Conservation (phyloP, 1,140 invertebrate genomes). For the Ceratina japonica region DNA sequence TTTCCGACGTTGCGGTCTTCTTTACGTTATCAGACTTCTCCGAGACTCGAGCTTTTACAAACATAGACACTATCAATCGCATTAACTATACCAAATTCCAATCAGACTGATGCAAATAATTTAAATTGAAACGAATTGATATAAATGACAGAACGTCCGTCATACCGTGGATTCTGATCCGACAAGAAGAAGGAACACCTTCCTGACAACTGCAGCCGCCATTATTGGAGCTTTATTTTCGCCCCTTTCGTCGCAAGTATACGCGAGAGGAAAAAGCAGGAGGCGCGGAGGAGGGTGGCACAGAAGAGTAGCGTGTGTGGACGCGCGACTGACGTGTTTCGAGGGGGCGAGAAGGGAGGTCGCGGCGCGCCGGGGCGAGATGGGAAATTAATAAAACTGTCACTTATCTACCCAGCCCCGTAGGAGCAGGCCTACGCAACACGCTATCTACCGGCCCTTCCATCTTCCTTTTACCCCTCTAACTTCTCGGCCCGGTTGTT, state of each 20-base stretch:
- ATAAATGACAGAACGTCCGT: neutral
- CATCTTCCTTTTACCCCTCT: slow-evolving; percentile 47
- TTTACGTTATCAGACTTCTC: neutral
- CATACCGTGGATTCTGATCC: slow-evolving; percentile 38
- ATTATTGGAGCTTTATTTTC: slow-evolving; percentile 76
- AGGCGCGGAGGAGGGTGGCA: too few species aligned
- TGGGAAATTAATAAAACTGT: slow-evolving; percentile 88
- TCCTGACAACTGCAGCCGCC: slow-evolving; percentile 59
- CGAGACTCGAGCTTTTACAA: too few species aligned
- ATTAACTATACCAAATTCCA: too few species aligned
- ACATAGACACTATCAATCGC: too few species aligned
- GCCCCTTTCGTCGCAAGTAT: slow-evolving; percentile 25
- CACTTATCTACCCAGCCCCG: slow-evolving; percentile 81
- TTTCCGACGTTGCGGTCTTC: neutral
- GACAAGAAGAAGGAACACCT: too few species aligned
- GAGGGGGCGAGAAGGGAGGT: slow-evolving; percentile 54
- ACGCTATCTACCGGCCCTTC: slow-evolving; percentile 53
- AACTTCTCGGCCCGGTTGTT: slow-evolving; percentile 34
- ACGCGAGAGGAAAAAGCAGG: neutral
- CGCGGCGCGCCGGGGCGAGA: slow-evolving; percentile 75
- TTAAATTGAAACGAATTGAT: neutral
- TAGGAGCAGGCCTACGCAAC: slow-evolving; percentile 56
- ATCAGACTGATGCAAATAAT: too few species aligned
- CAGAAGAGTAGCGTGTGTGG: slow-evolving; percentile 43
- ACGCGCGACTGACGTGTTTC: slow-evolving; percentile 64